Evolutionary conservation across 2,113 vertebrate genomes (phyloP).

Genomic region (Caracal caracal): DNA sequence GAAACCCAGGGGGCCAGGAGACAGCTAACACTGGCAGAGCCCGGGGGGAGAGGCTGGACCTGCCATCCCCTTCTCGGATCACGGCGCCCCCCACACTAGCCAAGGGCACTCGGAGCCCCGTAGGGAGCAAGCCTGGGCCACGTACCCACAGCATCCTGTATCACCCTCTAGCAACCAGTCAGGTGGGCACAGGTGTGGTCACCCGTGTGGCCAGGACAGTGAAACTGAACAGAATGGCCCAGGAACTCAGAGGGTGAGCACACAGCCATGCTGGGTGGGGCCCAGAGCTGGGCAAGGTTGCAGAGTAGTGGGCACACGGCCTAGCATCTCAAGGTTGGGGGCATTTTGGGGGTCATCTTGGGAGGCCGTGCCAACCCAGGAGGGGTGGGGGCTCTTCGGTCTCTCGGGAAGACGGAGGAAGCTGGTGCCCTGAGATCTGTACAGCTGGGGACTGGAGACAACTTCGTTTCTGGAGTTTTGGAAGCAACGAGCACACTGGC

Average conservation of each 20-base stretch:
- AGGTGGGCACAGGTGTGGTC: background rate
- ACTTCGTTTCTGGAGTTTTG: background rate
- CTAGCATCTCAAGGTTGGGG: background rate
- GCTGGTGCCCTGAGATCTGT: background rate
- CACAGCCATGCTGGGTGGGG: background rate
- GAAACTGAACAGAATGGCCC: background rate
- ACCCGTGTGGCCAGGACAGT: background rate
- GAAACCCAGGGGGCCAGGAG: background rate
- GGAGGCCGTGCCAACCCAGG: background rate
- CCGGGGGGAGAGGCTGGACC: too few relatives aligned
- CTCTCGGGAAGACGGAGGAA: background rate
- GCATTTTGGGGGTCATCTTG: background rate
- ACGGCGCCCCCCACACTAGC: background rate
- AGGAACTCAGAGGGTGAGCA: background rate
- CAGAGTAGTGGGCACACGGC: background rate
- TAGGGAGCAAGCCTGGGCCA: background rate
- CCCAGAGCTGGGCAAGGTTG: background rate
- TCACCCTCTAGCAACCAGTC: background rate
- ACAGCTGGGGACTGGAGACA: background rate
- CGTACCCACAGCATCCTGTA: background rate
- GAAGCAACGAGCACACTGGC: background rate
- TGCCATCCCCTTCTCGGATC: background rate
- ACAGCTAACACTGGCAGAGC: background rate
- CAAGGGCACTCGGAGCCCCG: background rate
- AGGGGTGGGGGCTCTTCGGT: background rate